A percentile compares a stretch with the other conserved stretches of the same genome.
These are phyloP conservation scores for Marasmarcha lunaedactyla DNA, from an alignment of 2,888 invertebrate genomes.

Conservation along the genomic window DNA sequence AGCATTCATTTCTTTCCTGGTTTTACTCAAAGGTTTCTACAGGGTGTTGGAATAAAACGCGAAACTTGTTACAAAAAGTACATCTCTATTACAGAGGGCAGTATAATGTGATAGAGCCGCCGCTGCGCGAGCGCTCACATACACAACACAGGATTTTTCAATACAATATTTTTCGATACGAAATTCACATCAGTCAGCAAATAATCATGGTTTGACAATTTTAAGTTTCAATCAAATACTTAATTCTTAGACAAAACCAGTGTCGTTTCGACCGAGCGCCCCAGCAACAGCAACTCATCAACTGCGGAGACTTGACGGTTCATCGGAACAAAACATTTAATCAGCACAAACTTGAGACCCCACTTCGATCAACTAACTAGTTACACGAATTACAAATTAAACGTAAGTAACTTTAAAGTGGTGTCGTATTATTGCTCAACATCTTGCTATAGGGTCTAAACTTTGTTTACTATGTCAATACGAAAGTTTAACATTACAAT, in stretches of 20 bases:
- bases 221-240: too few species aligned
- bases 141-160: neutral
- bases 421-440: neutral
- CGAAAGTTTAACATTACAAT: neutral
- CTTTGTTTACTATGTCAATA: constrained; percentile 6
- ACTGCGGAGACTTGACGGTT: constrained; percentile 14
- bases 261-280: constrained; percentile 4
- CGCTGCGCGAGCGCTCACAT: neutral
- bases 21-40: neutral
- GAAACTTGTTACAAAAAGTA: constrained; percentile 44
- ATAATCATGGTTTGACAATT: neutral
- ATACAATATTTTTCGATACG: neutral
- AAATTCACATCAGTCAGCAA: neutral
- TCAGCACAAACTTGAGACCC: constrained; percentile 26
- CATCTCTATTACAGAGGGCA: constrained; percentile 44
- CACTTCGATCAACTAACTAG: constrained; percentile 8
- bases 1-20: too few species aligned
- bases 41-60: constrained; percentile 28
- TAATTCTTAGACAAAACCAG: too few species aligned
- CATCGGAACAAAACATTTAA: constrained; percentile 16
- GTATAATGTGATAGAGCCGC: constrained; percentile 11
- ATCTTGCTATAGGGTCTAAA: constrained; percentile 8
- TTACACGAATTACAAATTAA: neutral
- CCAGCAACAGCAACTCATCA: constrained; percentile 4
- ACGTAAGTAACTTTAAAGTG: neutral